Conservation (phyloP, 23 tunicate genomes). For the Halocynthia aurantium region DNA sequence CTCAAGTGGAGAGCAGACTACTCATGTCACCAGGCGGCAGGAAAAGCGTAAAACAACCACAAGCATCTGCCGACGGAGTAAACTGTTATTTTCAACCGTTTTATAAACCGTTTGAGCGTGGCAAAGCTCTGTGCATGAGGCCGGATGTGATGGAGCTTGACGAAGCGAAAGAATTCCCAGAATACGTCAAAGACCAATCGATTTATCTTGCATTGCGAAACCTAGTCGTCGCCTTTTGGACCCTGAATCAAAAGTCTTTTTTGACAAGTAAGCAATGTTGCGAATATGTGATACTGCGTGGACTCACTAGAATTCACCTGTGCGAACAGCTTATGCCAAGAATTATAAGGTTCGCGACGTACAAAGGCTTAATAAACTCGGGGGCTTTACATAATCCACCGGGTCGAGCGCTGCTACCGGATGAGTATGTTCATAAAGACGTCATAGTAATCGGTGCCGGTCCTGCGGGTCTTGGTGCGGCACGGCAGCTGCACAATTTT, state of each 20-base stretch:
- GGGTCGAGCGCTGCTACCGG: conserved; percentile 14
- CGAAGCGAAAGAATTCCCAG: conserved; percentile 87
- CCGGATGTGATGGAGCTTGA: conserved; percentile 95
- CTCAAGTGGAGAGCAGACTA: conserved; percentile 20
- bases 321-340: conserved; percentile 42
- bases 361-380: conserved; percentile 62
- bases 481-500: conserved; percentile 91
- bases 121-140: conserved; percentile 81
- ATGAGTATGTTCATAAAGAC: conserved; percentile 12
- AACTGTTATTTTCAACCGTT: conserved; percentile 78
- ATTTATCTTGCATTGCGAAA: conserved; percentile 75
- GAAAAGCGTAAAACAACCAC: conserved; percentile 33
- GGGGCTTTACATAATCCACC: conserved; percentile 40
- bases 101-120: conserved; percentile 84
- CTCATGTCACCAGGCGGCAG: conserved; percentile 82
- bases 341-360: conserved; percentile 42
- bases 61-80: conserved; percentile 32
- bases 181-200: conserved; percentile 61
- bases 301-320: conserved; percentile 52
- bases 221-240: conserved; percentile 78
- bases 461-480: conserved; percentile 82
- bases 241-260: conserved; percentile 33
- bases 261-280: conserved; percentile 48
- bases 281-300: conserved; percentile 49
- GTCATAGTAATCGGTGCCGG: conserved; percentile 88